Percentiles rank a stretch among this genome's conserved stretches.
phyloP scores from a whole-genome alignment of 2,888 invertebrate genomes.

The Erebia epiphron region DNA sequence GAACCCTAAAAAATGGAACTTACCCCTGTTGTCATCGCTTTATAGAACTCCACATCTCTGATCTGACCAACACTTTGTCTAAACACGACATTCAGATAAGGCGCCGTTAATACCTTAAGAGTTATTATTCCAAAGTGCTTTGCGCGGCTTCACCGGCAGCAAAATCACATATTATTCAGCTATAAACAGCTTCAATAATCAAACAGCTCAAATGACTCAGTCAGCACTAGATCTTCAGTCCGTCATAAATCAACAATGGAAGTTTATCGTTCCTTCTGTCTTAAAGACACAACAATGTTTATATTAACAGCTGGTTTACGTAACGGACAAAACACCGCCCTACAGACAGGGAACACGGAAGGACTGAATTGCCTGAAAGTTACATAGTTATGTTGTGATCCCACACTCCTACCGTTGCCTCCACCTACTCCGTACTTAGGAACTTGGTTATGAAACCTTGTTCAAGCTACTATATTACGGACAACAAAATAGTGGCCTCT shows the following conservation, averaged over 20 bases:
- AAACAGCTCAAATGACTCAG: not conserved
- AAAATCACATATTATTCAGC: not conserved
- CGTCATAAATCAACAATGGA: not conserved
- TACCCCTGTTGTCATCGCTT: conserved; percentile 77
- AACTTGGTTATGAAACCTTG: not conserved
- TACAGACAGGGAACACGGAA: conserved; percentile 67
- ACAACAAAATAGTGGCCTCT: conserved; percentile 48
- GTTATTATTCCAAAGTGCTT: conserved; percentile 57
- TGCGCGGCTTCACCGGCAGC: conserved; percentile 34
- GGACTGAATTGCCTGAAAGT: conserved; percentile 73
- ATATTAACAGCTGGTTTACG: conserved; percentile 69
- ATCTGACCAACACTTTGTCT: conserved; percentile 63
- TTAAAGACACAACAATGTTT: conserved; percentile 52
- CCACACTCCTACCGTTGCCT: conserved; percentile 15
- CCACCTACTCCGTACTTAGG: not conserved
- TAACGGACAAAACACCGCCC: conserved; percentile 75
- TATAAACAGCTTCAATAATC: conserved; percentile 2
- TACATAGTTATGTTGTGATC: conserved; percentile 45
- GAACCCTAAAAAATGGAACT: conserved; percentile 29
- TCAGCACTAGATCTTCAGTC: not conserved
- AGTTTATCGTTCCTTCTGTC: conserved; percentile 4
- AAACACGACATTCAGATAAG: conserved; percentile 62
- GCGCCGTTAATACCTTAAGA: conserved; percentile 56
- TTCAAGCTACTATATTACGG: too few relatives aligned
- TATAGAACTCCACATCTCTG: conserved; percentile 69